Percentiles rank a stretch among this genome's conserved stretches.
These are phyloP conservation scores for Mesochorus sp. DNA, from an alignment of 2,888 invertebrate species.

Conservation along the genomic window DNA sequence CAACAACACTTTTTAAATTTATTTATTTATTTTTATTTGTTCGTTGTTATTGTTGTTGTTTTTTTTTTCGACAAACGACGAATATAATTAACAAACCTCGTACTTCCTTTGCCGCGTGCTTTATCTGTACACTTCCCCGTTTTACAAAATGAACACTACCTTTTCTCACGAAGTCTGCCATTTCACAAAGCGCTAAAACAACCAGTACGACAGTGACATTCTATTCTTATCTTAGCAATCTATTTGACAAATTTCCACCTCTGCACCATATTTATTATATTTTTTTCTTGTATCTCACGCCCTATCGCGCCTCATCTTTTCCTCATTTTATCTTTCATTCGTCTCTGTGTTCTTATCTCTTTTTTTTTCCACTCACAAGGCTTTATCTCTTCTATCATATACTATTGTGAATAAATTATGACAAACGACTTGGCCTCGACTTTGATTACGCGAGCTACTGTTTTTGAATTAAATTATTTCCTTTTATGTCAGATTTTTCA, in stretches of 20 bases:
- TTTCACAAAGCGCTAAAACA: slow-evolving; percentile 72
- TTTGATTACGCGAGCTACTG: slow-evolving; percentile 65
- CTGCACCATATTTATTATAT: too few relatives aligned
- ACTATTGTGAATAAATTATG: slow-evolving; percentile 66
- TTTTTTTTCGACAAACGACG: slow-evolving; percentile 30
- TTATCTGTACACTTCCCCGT: slow-evolving; percentile 83
- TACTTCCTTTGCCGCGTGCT: slow-evolving; percentile 83
- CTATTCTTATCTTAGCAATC: slow-evolving; percentile 49
- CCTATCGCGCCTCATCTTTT: not conserved
- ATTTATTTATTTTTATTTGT: not conserved
- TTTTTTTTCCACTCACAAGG: not conserved
- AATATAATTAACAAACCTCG: slow-evolving; percentile 81
- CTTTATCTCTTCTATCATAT: slow-evolving; percentile 8
- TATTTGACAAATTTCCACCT: slow-evolving; percentile 68
- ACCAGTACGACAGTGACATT: slow-evolving; percentile 61
- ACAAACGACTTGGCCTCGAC: slow-evolving; percentile 69
- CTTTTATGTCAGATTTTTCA: not conserved
- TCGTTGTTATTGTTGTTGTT: not conserved
- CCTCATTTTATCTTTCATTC: not conserved
- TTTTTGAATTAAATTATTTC: not conserved
- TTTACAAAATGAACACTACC: slow-evolving; percentile 81
- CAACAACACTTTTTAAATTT: not conserved
- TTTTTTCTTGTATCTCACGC: slow-evolving; percentile 37
- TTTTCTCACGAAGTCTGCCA: slow-evolving; percentile 79
- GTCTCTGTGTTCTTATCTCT: not conserved